A percentile compares a stretch with the other conserved stretches of the same genome.
Evolutionary conservation across 2,888 invertebrate genomes (phyloP).

Genomic region (Ommatoiulus sabulosus): DNA sequence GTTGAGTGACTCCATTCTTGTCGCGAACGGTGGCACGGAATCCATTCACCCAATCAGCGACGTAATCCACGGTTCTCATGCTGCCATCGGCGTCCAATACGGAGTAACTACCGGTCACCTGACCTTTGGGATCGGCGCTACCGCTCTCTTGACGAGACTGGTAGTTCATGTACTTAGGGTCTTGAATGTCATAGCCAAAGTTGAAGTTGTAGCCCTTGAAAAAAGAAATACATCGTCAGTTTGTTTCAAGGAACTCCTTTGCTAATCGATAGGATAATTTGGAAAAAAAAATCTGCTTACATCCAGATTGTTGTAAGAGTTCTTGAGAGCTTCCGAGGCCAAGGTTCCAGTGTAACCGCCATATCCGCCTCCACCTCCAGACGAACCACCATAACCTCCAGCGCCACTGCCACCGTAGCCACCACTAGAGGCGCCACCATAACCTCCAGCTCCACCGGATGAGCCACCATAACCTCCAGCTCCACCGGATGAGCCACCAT

Average conservation of each 20-base stretch:
- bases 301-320: too few species aligned
- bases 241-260: not conserved
- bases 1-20: conserved; percentile 68
- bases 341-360: not conserved
- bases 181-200: too few species aligned
- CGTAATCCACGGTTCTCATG: conserved; percentile 78
- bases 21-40: too few species aligned
- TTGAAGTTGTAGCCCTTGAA: conserved; percentile 75
- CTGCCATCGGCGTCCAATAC: conserved; percentile 81
- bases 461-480: too few species aligned
- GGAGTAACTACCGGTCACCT: conserved; percentile 71
- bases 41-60: too few species aligned
- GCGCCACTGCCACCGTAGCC: conserved; percentile 49
- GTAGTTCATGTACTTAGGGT: too few species aligned
- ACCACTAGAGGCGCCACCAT: not conserved
- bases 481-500: not conserved
- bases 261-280: too few species aligned
- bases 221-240: not conserved
- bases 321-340: not conserved
- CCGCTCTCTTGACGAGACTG: too few species aligned
- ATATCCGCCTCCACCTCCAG: conserved; percentile 50
- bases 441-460: too few species aligned
- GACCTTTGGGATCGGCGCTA: too few species aligned
- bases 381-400: not conserved
- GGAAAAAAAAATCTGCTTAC: not conserved